Evolutionary conservation across 2,113 vertebrate species (phyloP), one percentile per base, ranked within the genome.

Genomic region (Paraplagusia blochii): DNA sequence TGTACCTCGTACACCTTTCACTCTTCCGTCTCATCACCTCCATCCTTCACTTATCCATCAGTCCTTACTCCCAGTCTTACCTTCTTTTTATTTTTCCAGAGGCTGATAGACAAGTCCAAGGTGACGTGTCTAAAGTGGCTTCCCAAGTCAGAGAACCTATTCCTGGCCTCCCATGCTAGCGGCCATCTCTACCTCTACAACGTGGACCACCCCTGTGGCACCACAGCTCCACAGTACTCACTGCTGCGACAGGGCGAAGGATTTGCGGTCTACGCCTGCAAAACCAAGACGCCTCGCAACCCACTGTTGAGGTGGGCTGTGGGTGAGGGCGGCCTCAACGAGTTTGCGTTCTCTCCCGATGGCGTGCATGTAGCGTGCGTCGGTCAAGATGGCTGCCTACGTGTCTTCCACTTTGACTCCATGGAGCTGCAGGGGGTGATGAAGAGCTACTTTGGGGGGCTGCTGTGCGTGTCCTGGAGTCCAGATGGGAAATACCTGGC

Each of bases 161-260:
- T 97, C 85, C 83, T 97, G 74, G 94, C 93, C 0, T 94, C 95
- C 0, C 95, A 97, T 0, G 93, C 93, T 82, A 97, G 95, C 0
- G 95, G 95, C 39, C 92, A 94, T 86, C 90, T 97, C 7, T 97
- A 97, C 90, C 92, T 96, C 18, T 97, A 97, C 82, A 94, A 95
- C 0, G 88, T 91, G 19, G 84, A 92, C 11, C 95, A 95, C 19
- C 91, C 93, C 0, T 97, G 95, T 0, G 92, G 90, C 13, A 88
- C 92, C 0, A 57, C 76, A 0, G 78, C 90, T 0, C 95, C 95
- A 0, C 95, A 95, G 79, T 97, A 97, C 86, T 86, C 86, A 22
- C 90, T 95, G 15, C 69, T 96, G 10, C 93, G 93, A 0, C 93
- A 92, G 52, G 95, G 95, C 0, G 92, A 96, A 12, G 95, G 95